Percentiles rank a stretch among this genome's conserved stretches.
Conservation (phyloP, 2,113 vertebrate genomes). For the Siniperca chuatsi region DNA sequence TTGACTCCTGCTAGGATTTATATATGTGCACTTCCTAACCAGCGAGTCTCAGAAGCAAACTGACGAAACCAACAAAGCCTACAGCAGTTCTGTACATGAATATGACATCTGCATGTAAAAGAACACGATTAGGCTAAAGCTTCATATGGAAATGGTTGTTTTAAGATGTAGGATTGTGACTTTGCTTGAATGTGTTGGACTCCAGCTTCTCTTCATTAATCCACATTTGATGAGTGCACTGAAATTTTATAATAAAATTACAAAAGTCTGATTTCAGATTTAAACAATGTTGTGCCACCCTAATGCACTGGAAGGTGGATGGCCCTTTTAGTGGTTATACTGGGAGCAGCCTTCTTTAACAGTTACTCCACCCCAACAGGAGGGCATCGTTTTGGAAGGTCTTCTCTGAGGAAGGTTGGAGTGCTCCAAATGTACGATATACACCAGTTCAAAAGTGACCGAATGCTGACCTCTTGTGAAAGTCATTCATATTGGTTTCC, state of each 20-base stretch:
- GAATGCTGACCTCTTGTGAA: background rate
- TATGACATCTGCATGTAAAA: conserved; percentile 15
- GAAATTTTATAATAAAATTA: conserved; percentile 16
- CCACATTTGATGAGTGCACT: background rate
- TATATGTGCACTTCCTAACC: conserved; percentile 61
- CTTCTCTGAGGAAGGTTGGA: background rate
- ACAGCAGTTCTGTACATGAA: conserved; percentile 8
- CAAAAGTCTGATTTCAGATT: conserved; percentile 31
- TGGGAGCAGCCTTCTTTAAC: background rate
- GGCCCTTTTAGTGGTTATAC: conserved; percentile 35
- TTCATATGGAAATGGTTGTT: conserved; percentile 7
- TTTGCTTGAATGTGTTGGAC: background rate
- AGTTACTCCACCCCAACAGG: background rate
- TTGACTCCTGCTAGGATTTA: conserved; percentile 55
- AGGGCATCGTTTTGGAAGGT: background rate
- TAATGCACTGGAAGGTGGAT: background rate
- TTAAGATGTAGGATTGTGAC: background rate
- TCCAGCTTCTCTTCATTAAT: background rate
- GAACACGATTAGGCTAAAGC: conserved; percentile 40
- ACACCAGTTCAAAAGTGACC: conserved; percentile 1
- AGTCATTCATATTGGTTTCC: background rate
- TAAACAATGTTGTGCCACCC: conserved; percentile 23
- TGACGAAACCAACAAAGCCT: conserved; percentile 15
- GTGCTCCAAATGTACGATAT: background rate
- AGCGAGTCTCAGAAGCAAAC: conserved; percentile 41